A percentile compares a stretch with the other conserved stretches of the same genome.
Evolutionary conservation across 2,888 invertebrate genomes (phyloP).

Genomic region (Steromphala cineraria): DNA sequence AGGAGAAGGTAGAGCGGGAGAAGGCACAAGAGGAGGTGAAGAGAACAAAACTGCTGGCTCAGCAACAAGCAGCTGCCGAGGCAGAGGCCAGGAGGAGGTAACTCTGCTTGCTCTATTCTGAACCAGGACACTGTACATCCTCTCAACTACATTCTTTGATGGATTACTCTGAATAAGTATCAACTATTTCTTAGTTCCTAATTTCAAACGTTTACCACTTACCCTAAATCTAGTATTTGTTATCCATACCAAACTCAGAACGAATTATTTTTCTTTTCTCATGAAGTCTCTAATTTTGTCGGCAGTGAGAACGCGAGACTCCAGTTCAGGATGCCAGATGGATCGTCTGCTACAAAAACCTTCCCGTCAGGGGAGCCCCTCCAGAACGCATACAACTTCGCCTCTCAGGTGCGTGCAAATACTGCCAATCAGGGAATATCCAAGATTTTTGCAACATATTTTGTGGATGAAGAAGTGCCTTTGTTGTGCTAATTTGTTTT

Average conservation of each 20-base stretch:
- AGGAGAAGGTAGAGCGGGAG: conserved; percentile 67
- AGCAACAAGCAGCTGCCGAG: conserved; percentile 63
- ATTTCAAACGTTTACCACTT: too few species aligned
- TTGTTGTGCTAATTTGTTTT: too few species aligned
- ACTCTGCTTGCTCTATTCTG: background rate
- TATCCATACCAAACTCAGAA: too few species aligned
- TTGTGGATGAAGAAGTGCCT: too few species aligned
- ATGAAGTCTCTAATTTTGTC: background rate
- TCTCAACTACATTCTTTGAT: too few species aligned
- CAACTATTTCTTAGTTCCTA: too few species aligned
- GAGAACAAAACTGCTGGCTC: conserved; percentile 57
- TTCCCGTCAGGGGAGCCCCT: conserved; percentile 84
- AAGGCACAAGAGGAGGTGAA: conserved; percentile 56
- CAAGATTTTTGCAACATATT: too few species aligned
- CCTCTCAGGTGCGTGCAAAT: conserved; percentile 52
- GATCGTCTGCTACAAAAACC: conserved; percentile 83
- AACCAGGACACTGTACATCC: background rate
- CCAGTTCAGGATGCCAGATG: conserved; percentile 91
- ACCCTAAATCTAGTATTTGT: too few species aligned
- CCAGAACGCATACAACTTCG: conserved; percentile 75
- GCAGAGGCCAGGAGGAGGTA: conserved; percentile 70
- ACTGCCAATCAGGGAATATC: too few species aligned
- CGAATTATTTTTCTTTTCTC: too few species aligned
- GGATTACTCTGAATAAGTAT: too few species aligned
- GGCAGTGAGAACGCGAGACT: conserved; percentile 81